Evolutionary conservation across 2,888 invertebrate species (phyloP), one percentile per base, ranked within the genome.

Genomic region (Blomia tropicalis): DNA sequence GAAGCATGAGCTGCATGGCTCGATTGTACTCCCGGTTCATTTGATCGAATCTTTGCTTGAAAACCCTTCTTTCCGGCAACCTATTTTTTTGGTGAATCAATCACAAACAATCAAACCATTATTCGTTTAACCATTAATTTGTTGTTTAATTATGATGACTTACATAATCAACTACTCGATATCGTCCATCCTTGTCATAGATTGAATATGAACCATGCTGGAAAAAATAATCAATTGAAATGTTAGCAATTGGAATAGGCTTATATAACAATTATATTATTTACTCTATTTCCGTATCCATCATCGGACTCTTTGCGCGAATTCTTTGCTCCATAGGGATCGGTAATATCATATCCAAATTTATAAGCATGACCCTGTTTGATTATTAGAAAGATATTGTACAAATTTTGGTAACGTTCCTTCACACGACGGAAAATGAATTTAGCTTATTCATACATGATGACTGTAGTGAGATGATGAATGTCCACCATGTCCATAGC

Each of bases 241-340:
- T n/a, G n/a, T n/a, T n/a, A n/a, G n/a, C n/a, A 17, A 36, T 36
- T 36, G 36, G 36, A 17, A 36, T 17, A 36, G 36, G 36, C 36
- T 11, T 11, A 47, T 14, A 22, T 36, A 31, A 4, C 29, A 56
- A 29, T 47, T 47, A 19, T 27, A 14, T 27, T 19, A 56, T 30
- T 27, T 30, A 62, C 62, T 43, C 30, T 54, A 31, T 62, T 62
- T 17, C 62, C 62, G 2, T 25, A 29, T 5, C 32, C 62, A 54
- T 62, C 62, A 19, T 47, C 62, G 11, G 62, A 62, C 23, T 62
- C 62, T 14, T 56, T 22, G 5, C 62, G 22, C 2, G 62, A 62
- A 44, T 62, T 62, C 19, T 32, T 56, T 14, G 56, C 56, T n/a
- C 62, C 62, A 14, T 25, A 25, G 2, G 56, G 56, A 29, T 62